Percentiles rank a stretch among this genome's conserved stretches.
Conservation (phyloP, 2,888 invertebrate genomes). For the Heliconius cydno region DNA sequence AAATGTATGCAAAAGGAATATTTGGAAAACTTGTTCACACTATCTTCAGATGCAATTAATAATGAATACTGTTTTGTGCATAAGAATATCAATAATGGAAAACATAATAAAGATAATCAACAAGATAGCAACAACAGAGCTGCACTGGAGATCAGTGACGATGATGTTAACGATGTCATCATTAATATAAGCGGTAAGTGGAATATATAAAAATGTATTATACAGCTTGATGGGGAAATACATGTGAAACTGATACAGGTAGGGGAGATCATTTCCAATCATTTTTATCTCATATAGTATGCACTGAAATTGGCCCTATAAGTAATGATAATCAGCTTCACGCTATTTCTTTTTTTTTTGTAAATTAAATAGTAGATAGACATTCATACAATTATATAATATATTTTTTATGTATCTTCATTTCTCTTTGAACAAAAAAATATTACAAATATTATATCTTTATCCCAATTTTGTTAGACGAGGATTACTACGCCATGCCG, state of each 20-base stretch:
- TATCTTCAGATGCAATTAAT: neutral
- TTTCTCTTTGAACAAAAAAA: neutral
- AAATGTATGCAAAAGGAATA: conserved; percentile 1
- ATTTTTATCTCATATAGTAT: no score
- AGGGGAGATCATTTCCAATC: no score
- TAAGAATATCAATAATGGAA: neutral
- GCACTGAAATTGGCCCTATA: no score
- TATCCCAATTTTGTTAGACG: conserved; percentile 57
- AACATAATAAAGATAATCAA: neutral
- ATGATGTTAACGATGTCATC: neutral
- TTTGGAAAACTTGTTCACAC: neutral
- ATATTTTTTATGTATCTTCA: no score
- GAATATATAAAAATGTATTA: neutral
- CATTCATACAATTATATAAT: no score
- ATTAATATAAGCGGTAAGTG: conserved; percentile 26
- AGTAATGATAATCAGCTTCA: no score
- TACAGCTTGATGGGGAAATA: neutral
- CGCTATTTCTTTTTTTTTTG: no score
- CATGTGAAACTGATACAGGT: no score
- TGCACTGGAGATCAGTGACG: neutral
- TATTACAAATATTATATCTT: neutral
- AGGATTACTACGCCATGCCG: conserved; percentile 74
- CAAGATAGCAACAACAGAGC: neutral
- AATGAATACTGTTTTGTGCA: neutral
- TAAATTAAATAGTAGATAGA: no score